Percentiles rank a stretch among this genome's conserved stretches.
phyloP scores from a whole-genome alignment of 2,113 vertebrate species.

The Kryptolebias marmoratus region DNA sequence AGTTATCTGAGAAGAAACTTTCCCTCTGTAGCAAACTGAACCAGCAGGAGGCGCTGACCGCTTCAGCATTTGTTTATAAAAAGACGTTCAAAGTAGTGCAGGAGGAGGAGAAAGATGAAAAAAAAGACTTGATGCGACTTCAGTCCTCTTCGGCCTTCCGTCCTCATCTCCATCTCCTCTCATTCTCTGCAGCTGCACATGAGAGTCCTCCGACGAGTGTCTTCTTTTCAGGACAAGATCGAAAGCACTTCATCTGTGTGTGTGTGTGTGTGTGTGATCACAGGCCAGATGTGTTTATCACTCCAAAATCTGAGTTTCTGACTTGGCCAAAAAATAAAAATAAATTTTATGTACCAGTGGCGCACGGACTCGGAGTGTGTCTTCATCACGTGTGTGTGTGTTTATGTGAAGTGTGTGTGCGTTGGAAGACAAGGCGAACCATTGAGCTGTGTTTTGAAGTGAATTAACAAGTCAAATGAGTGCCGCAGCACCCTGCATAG shows the following conservation, averaged over 20 bases:
- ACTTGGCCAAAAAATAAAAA: background rate
- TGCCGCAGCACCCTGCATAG: constrained; percentile 69
- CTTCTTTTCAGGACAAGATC: constrained; percentile 65
- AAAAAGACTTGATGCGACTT: constrained; percentile 51
- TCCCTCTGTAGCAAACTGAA: background rate
- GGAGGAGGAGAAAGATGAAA: constrained; percentile 35
- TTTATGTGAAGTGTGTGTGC: constrained; percentile 46
- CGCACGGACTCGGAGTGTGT: background rate
- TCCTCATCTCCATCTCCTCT: constrained; percentile 13
- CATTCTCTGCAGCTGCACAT: constrained; percentile 70
- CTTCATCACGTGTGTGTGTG: background rate
- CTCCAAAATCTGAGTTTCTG: constrained; percentile 16
- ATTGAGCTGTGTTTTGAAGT: constrained; percentile 75
- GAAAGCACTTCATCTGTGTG: constrained; percentile 69
- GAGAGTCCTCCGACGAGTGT: constrained; percentile 65
- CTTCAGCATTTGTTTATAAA: background rate
- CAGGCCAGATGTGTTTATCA: constrained; percentile 37
- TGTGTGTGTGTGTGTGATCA: background rate
- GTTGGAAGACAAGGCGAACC: constrained; percentile 63
- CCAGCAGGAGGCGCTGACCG: constrained; percentile 19
- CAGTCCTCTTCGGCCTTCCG: constrained; percentile 26
- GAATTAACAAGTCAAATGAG: constrained; percentile 81
- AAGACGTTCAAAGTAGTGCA: constrained; percentile 16
- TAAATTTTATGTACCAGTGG: background rate
- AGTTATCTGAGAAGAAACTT: background rate